Conservation (phyloP, 1,140 invertebrate genomes). For the Zaprionus kolodkinae region DNA sequence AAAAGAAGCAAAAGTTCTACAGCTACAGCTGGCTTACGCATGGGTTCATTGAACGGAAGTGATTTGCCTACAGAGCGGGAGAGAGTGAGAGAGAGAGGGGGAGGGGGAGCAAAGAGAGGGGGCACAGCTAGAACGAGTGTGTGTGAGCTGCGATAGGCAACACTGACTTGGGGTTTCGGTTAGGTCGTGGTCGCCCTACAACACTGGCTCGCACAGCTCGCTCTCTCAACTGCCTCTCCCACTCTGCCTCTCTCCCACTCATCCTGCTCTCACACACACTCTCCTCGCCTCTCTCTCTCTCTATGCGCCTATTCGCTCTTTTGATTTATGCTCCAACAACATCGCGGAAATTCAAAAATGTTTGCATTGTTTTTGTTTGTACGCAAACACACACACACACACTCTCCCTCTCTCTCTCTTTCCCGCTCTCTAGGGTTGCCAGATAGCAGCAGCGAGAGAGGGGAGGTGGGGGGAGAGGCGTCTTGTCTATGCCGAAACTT, state of each 20-base stretch:
- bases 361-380: conserved; percentile 6
- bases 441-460: neutral
- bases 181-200: conserved; percentile 11
- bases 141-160: conserved; percentile 18
- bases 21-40: conserved; percentile 73
- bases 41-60: conserved; percentile 82
- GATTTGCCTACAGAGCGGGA: conserved; percentile 70
- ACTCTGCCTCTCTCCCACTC: conserved; percentile 9
- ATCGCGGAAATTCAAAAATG: conserved; percentile 39
- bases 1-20: conserved; percentile 33
- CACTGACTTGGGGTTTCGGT: conserved; percentile 57
- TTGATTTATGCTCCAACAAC: conserved; percentile 39
- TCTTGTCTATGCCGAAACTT: conserved; percentile 1
- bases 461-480: neutral
- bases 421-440: conserved; percentile 9
- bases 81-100: conserved; percentile 3
- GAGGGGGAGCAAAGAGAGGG: neutral
- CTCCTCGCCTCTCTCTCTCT: conserved; percentile 19
- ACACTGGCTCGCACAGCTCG: neutral
- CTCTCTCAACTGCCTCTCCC: neutral
- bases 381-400: conserved; percentile 5
- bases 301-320: neutral
- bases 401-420: neutral
- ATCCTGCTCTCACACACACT: conserved; percentile 6
- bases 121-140: conserved; percentile 1